A percentile compares a stretch with the other conserved stretches of the same genome.
phyloP scores from a whole-genome alignment of 2,797 vertebrate genomes.

The Lophius americanus region DNA sequence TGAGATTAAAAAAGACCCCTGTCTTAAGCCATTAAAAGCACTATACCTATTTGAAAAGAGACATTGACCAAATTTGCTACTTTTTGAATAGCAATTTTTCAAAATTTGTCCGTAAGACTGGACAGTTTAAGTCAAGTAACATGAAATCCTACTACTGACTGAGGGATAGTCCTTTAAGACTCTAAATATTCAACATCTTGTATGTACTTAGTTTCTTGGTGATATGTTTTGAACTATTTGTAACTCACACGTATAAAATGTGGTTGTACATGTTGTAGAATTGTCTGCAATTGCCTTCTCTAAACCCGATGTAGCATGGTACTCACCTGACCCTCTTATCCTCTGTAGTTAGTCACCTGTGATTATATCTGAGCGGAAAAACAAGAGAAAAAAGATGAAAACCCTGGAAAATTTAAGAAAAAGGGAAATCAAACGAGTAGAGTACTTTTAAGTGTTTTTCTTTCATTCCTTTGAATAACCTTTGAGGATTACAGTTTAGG shows the following conservation, averaged over 20 bases:
- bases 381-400: conserved; percentile 78
- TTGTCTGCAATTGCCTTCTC: conserved; percentile 91
- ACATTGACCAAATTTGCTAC: conserved; percentile 93
- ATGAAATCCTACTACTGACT: conserved; percentile 83
- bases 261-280: conserved; percentile 90
- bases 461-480: conserved; percentile 61
- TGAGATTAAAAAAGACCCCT: conserved; percentile 97
- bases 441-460: conserved; percentile 67
- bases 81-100: conserved; percentile 87
- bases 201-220: conserved; percentile 89
- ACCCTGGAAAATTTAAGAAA: conserved; percentile 74
- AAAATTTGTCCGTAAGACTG: conserved; percentile 92
- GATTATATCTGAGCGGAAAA: conserved; percentile 80
- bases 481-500: conserved; percentile 79
- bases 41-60: conserved; percentile 88
- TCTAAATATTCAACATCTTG: conserved; percentile 92
- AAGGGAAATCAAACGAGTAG: conserved; percentile 73
- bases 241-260: conserved; percentile 87
- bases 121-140: conserved; percentile 81
- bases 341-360: conserved; percentile 79
- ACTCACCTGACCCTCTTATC: conserved; percentile 80
- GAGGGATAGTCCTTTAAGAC: conserved; percentile 95
- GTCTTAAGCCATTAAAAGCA: conserved; percentile 99
- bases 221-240: conserved; percentile 88
- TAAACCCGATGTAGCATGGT: conserved; percentile 88